Conservation (phyloP, 2,113 vertebrate species). For the Lonchura striata region DNA sequence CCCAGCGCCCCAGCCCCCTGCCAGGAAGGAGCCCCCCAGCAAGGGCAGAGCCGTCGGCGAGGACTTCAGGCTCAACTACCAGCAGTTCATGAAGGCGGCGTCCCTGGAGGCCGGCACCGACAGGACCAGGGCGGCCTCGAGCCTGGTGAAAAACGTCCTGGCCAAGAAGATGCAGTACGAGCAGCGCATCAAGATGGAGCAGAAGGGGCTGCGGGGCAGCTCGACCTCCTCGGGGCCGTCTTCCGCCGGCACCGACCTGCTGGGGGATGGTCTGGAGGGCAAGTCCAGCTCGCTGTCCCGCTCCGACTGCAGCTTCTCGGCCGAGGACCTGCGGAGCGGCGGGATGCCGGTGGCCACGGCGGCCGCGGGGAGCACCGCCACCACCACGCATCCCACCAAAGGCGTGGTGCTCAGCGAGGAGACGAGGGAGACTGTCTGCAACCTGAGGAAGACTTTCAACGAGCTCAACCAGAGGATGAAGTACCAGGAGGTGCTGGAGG, state of each 20-base stretch:
- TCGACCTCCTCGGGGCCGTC: constrained; percentile 51
- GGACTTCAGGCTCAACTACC: constrained; percentile 65
- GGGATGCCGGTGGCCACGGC: not conserved
- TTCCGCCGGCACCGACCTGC: constrained; percentile 16
- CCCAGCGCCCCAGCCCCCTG: not conserved
- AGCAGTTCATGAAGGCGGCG: constrained; percentile 80
- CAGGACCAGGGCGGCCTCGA: constrained; percentile 84
- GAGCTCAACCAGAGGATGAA: constrained; percentile 67
- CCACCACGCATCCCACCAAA: constrained; percentile 24
- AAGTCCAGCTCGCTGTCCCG: constrained; percentile 71
- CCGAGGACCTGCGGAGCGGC: constrained; percentile 40
- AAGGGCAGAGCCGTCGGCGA: constrained; percentile 25
- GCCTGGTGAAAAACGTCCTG: constrained; percentile 86
- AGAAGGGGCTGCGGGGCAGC: constrained; percentile 48
- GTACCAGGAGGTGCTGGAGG: constrained; percentile 47
- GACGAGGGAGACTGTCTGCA: constrained; percentile 40
- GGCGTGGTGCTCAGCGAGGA: constrained; percentile 63
- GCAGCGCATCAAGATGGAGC: constrained; percentile 67
- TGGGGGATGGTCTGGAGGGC: constrained; percentile 44
- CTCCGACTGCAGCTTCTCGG: constrained; percentile 75
- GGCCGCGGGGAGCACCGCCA: not conserved
- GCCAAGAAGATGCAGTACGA: constrained; percentile 86
- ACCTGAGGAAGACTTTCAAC: constrained; percentile 63
- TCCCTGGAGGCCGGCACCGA: constrained; percentile 79
- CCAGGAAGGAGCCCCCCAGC: constrained; percentile 27